Percentiles rank a stretch among this genome's conserved stretches.
These are phyloP conservation scores for Masnerella sp. DNA, from an alignment of 2,888 invertebrate genomes.

Conservation along the genomic window DNA sequence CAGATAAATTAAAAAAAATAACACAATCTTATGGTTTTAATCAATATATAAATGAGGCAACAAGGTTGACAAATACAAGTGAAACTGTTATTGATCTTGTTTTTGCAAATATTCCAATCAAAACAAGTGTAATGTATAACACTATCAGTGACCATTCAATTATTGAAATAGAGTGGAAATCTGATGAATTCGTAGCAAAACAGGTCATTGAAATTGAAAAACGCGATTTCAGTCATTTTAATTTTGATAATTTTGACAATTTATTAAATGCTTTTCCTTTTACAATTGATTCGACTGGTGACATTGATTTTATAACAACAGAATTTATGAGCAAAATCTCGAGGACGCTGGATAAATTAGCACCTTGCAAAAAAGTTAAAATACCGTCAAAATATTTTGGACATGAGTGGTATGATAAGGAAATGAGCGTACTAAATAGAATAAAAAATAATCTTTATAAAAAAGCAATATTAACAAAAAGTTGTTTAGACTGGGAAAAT, in stretches of 20 bases:
- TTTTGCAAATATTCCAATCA: background rate
- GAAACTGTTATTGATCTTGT: slow-evolving; percentile 4
- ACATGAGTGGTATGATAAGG: slow-evolving; percentile 12
- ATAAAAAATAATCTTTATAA: slow-evolving; percentile 7
- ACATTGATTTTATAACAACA: background rate
- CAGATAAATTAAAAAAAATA: slow-evolving; percentile 1
- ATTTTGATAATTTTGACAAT: background rate
- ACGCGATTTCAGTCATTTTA: background rate
- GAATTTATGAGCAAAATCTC: background rate
- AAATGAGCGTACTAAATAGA: slow-evolving; percentile 1
- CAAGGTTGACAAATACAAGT: background rate
- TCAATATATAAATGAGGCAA: background rate
- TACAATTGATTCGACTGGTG: background rate
- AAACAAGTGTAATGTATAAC: background rate
- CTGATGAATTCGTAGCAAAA: background rate
- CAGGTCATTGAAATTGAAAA: background rate
- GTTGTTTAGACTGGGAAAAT: background rate
- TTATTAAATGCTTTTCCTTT: background rate
- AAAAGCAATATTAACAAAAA: slow-evolving; percentile 1
- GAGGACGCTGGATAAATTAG: background rate
- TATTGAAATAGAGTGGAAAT: slow-evolving; percentile 1
- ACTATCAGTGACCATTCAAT: slow-evolving; percentile 1
- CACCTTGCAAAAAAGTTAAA: slow-evolving; percentile 1
- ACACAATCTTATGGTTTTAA: slow-evolving; percentile 6
- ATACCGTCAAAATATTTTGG: background rate